phyloP scores from a whole-genome alignment of 1,140 invertebrate genomes.

The Saccostrea echinata region DNA sequence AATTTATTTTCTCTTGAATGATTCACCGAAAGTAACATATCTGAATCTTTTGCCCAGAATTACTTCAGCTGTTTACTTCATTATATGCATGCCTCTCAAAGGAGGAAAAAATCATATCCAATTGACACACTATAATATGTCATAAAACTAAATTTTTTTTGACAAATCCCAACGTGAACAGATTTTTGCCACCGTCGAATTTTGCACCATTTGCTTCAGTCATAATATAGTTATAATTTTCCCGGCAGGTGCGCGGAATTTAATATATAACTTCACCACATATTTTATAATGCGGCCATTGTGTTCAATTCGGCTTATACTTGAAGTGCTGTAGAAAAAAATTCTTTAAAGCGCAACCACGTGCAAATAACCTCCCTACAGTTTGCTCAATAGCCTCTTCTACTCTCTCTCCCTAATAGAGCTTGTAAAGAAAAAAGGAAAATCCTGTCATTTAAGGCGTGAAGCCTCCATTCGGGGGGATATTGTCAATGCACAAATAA shows the following conservation, averaged over 20 bases:
- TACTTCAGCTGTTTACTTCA: not conserved
- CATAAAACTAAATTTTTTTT: not conserved
- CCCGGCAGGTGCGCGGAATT: constrained; percentile 43
- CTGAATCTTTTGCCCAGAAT: not conserved
- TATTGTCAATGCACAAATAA: constrained; percentile 41
- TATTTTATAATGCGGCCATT: constrained; percentile 41
- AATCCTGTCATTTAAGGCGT: not conserved
- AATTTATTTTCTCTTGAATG: constrained; percentile 23
- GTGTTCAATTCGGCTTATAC: constrained; percentile 35
- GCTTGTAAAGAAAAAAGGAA: not conserved
- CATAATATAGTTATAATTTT: constrained; percentile 44
- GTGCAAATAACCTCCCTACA: constrained; percentile 15
- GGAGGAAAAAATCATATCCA: not conserved
- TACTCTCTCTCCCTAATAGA: not conserved
- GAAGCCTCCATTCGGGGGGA: constrained; percentile 27
- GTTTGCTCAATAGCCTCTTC: not conserved
- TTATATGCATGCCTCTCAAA: not conserved
- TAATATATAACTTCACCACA: constrained; percentile 46
- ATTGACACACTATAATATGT: not conserved
- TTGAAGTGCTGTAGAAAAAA: constrained; percentile 49
- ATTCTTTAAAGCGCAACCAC: constrained; percentile 1
- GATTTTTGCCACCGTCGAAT: not conserved
- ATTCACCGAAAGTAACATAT: constrained; percentile 11
- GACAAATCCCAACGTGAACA: not conserved
- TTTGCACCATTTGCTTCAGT: constrained; percentile 26